These are phyloP conservation scores for Papilio gigon DNA, from an alignment of 2,888 invertebrate genomes.

Conservation along the genomic window DNA sequence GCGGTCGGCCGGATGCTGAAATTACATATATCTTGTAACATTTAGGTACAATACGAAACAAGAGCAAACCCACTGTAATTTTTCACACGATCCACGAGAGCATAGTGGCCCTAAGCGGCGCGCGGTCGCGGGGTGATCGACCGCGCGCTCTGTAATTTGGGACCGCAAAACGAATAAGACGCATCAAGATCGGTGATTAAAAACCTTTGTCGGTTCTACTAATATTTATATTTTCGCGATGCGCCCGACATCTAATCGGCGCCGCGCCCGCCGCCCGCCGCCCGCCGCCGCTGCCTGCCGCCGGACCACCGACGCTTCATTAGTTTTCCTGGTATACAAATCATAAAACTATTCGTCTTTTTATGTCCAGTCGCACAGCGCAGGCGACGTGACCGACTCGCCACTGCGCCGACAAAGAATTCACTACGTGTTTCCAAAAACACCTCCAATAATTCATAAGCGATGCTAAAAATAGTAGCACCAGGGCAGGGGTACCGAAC, in stretches of 20 bases:
- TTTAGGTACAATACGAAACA: slow-evolving; percentile 75
- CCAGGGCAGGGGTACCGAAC: slow-evolving; percentile 69
- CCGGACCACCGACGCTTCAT: slow-evolving; percentile 76
- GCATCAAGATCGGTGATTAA: slow-evolving; percentile 80
- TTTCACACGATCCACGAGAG: slow-evolving; percentile 79
- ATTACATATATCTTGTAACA: slow-evolving; percentile 77
- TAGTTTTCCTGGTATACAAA: slow-evolving; percentile 78
- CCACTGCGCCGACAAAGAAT: slow-evolving; percentile 60
- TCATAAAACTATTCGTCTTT: slow-evolving; percentile 72
- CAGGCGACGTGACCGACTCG: slow-evolving; percentile 67
- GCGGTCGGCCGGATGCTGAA: slow-evolving; percentile 71
- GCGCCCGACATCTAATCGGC: slow-evolving; percentile 81
- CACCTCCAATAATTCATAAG: slow-evolving; percentile 49
- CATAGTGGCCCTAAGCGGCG: slow-evolving; percentile 80
- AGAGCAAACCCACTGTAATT: slow-evolving; percentile 77
- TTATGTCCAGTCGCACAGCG: slow-evolving; percentile 66
- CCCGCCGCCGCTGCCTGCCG: slow-evolving; percentile 58
- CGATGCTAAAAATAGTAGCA: slow-evolving; percentile 66
- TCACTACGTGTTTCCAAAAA: slow-evolving; percentile 36
- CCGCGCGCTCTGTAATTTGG: slow-evolving; percentile 81
- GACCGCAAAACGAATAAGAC: slow-evolving; percentile 82
- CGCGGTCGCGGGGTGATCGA: slow-evolving; percentile 76
- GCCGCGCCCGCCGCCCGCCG: slow-evolving; percentile 56
- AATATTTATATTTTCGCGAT: slow-evolving; percentile 83
- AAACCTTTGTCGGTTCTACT: slow-evolving; percentile 83